Evolutionary conservation across 2,113 vertebrate genomes (phyloP).

Genomic region (Tricholaema leucomelas): DNA sequence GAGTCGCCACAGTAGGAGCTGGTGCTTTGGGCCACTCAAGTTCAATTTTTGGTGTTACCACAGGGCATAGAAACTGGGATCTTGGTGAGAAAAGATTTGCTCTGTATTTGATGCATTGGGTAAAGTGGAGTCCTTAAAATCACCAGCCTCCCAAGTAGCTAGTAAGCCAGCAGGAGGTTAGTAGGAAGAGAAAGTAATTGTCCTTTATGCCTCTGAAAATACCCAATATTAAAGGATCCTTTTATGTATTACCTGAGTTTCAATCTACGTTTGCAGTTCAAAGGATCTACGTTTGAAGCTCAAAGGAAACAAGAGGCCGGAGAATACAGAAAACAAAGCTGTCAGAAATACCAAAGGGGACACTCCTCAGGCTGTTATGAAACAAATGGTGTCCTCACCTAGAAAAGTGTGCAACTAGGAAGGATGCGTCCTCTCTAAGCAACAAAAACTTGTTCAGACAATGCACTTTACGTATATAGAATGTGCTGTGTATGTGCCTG

Average conservation of each 20-base stretch:
- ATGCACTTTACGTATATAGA: not conserved
- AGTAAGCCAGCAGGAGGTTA: conserved; percentile 64
- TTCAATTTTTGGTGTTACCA: conserved; percentile 69
- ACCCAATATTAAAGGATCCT: conserved; percentile 67
- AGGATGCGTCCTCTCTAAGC: not conserved
- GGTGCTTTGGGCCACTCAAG: conserved; percentile 71
- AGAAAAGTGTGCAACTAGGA: not conserved
- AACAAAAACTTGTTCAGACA: not conserved
- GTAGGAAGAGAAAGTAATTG: conserved; percentile 65
- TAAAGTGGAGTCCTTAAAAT: conserved; percentile 73
- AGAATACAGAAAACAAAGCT: conserved; percentile 44
- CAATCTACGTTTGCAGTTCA: not conserved
- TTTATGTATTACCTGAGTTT: conserved; percentile 49
- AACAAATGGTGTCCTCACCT: not conserved
- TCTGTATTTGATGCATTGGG: conserved; percentile 70
- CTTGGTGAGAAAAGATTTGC: conserved; percentile 67
- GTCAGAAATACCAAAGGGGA: conserved; percentile 31
- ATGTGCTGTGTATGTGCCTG: accelerated
- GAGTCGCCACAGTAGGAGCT: conserved; percentile 74
- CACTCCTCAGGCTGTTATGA: conserved; percentile 17
- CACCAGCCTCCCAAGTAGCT: conserved; percentile 67
- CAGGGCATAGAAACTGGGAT: conserved; percentile 63
- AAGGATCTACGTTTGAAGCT: not conserved
- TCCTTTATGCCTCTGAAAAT: conserved; percentile 65
- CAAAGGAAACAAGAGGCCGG: conserved; percentile 23